Conservation (phyloP, 2,113 vertebrate genomes). For the Elephas maximus region DNA sequence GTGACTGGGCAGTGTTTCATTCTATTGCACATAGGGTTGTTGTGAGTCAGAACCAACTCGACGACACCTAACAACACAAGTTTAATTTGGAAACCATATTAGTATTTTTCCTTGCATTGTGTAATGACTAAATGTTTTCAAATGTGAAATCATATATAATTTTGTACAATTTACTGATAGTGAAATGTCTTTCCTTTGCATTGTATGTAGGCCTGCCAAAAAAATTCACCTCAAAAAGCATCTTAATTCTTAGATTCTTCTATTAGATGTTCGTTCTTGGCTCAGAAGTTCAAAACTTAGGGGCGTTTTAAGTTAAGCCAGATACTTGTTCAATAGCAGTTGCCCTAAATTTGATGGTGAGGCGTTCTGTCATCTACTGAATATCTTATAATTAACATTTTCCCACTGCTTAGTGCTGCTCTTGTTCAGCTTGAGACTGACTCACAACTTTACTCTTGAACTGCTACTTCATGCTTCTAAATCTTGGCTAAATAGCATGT, state of each 20-base stretch:
- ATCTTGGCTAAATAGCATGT: neutral
- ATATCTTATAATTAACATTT: neutral
- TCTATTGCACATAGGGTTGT: too few species aligned
- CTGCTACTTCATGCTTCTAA: neutral
- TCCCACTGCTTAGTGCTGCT: neutral
- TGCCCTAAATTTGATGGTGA: neutral
- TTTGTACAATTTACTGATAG: neutral
- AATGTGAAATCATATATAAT: neutral
- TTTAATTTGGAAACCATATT: neutral
- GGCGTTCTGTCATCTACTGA: neutral
- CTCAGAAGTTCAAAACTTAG: neutral
- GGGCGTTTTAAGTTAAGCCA: neutral
- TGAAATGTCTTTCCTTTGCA: neutral
- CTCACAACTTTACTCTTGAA: neutral
- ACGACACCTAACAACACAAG: too few species aligned
- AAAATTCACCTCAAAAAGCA: neutral
- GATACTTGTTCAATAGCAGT: slow-evolving; percentile 1
- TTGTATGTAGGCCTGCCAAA: neutral
- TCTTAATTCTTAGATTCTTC: slow-evolving; percentile 11
- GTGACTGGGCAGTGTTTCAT: too few species aligned
- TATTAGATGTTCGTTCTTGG: neutral
- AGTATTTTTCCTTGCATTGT: neutral
- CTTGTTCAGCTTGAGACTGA: neutral
- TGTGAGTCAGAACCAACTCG: too few species aligned
- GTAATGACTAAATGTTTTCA: neutral